Conservation (phyloP, 2,888 invertebrate genomes). For the Lutraria lutraria region DNA sequence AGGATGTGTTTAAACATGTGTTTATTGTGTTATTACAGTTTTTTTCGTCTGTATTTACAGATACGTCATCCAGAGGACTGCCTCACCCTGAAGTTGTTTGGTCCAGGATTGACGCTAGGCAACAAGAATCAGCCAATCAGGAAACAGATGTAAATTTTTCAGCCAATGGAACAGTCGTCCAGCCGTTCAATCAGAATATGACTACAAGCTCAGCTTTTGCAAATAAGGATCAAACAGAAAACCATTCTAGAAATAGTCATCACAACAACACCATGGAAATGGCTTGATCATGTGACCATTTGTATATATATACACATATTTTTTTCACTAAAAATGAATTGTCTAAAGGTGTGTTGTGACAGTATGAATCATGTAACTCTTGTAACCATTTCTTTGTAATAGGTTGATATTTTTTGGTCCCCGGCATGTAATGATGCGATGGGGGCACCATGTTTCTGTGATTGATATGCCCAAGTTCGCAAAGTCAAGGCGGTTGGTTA, state of each 20-base stretch:
- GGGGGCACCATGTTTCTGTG: no score
- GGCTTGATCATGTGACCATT: slow-evolving; percentile 35
- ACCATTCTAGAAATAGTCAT: slow-evolving; percentile 28
- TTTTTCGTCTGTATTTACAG: slow-evolving; percentile 36
- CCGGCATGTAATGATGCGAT: no score
- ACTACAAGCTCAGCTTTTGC: slow-evolving; percentile 36
- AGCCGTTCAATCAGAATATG: slow-evolving; percentile 57
- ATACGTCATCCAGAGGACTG: slow-evolving; percentile 40
- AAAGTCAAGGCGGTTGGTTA: not conserved
- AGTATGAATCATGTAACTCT: not conserved
- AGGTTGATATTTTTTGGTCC: not conserved
- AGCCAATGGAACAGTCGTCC: slow-evolving; percentile 59
- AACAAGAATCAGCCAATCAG: slow-evolving; percentile 55
- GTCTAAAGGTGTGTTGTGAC: slow-evolving; percentile 1
- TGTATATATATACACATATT: not conserved
- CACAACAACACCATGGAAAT: slow-evolving; percentile 1
- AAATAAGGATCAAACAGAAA: slow-evolving; percentile 14
- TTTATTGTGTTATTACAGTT: not conserved
- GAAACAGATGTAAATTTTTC: slow-evolving; percentile 47
- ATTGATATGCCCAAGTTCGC: not conserved
- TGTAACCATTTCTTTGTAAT: slow-evolving; percentile 6
- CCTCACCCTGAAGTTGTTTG: slow-evolving; percentile 54
- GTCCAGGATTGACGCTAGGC: slow-evolving; percentile 53
- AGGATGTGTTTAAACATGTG: not conserved
- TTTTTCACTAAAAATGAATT: not conserved